Evolutionary conservation across 2,888 invertebrate genomes (phyloP), one percentile per base, ranked within the genome.

Genomic region (Dasypogon diadema): DNA sequence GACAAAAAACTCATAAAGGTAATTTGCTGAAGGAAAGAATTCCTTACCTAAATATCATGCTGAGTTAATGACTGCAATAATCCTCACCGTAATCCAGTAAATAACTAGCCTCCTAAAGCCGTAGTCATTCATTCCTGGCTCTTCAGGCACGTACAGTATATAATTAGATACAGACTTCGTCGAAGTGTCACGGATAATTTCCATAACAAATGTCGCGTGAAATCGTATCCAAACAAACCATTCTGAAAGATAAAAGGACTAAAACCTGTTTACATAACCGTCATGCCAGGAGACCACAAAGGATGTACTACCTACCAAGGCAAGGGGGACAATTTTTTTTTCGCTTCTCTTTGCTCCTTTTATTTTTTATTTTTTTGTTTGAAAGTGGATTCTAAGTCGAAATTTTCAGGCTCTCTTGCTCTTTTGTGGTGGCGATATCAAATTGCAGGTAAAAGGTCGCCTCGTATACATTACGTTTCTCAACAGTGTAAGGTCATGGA

Each of bases 161-260:
- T 73, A 42, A 73, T 58, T 56, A 58, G 22, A 16, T 30, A 22
- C 54, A 18, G 55, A 34, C 73, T 55, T 55, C 46, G 46, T 46
- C 42, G 26, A 48, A 74, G 58, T 70, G 70, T 74, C 76, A 76
- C 76, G 76, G 74, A 73, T 76, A 77, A 77, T 77, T 77, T 76
- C 72, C 76, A 77, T 77, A 56, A 77, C 75, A 77, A 77, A 77
- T 77, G 76, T 56, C 60, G 74, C 76, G 56, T 77, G 75, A 76
- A 77, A 75, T 77, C 75, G 75, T 75, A 77, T 65, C 77, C 75
- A 77, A 77, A 77, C 75, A 77, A 77, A 75, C 73, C 74, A 58
- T 48, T 70, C 54, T 34, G 54, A 14, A 77, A 74, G 73, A 60
- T 65, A 30, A 60, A 42, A 63, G 55, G 34, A 14, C 74, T 46